Evolutionary conservation across 2,113 vertebrate genomes (phyloP), one percentile per base, ranked within the genome.

Genomic region (Chloebia gouldiae): DNA sequence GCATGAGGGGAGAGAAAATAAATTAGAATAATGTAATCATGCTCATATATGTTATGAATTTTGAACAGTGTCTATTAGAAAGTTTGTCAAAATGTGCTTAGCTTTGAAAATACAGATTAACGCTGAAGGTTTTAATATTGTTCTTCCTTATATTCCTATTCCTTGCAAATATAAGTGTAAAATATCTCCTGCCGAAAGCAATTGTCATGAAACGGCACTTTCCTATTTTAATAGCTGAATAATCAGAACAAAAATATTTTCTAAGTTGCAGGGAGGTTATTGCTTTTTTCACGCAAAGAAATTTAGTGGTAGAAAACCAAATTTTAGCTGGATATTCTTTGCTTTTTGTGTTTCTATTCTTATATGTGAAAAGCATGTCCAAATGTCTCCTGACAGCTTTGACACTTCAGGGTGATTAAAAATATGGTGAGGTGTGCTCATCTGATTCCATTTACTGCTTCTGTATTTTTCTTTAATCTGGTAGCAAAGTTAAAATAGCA

Each of bases 101-200:
- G 93, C 88, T 98, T 97, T 95, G 96, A 94, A 98, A 98, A 98
- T 97, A 97, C 92, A 97, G 96, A 98, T 98, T 98, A 98, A 96
- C 95, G 69, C 63, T 97, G 96, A 98, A 97, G 97, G 83, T 97
- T 97, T 98, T 97, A 97, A 98, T 98, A 98, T 97, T 97, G 96
- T 95, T 96, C 96, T 93, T 97, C 86, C 97, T 97, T 97, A 97
- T 96, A 94, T 97, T 97, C 95, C 97, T 97, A 94, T 95, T 97
- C 83, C 92, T 97, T 95, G 88, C 94, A 91, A 94, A 93, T 57
- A 53, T 87, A 90, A 91, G 91, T 97, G 88, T 97, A 96, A 96
- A 97, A 95, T 97, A 97, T 97, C 90, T 97, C 96, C 96, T 97
- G 90, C 95, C 79, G 73, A 96, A 97, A 98, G 95, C 95, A 96